Conservation (phyloP, 1,140 invertebrate species). For the Spodoptera frugiperda region DNA sequence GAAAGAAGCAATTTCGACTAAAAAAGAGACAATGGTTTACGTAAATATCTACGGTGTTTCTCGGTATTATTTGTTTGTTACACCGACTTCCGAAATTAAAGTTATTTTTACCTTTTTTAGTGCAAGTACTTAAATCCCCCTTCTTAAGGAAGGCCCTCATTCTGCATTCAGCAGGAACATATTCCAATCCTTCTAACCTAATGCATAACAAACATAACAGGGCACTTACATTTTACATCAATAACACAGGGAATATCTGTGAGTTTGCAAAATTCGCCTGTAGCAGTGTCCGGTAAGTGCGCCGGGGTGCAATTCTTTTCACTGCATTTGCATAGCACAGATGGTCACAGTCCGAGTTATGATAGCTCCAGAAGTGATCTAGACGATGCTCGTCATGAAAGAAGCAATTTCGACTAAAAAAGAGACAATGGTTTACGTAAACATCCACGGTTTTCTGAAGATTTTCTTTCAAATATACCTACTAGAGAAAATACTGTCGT, state of each 20-base stretch:
- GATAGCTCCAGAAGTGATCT: slow-evolving; percentile 61
- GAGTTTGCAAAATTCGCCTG: slow-evolving; percentile 57
- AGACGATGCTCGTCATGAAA: slow-evolving; percentile 62
- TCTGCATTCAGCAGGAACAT: too few relatives aligned
- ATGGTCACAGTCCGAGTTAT: slow-evolving; percentile 71
- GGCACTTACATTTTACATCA: slow-evolving; percentile 61
- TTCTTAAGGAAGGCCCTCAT: too few relatives aligned
- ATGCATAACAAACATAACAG: too few relatives aligned
- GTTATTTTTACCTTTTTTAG: too few relatives aligned
- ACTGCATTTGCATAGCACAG: slow-evolving; percentile 62
- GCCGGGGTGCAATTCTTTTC: slow-evolving; percentile 57
- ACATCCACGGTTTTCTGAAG: too few relatives aligned
- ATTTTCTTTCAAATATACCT: too few relatives aligned
- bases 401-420: slow-evolving; percentile 68
- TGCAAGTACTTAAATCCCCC: too few relatives aligned
- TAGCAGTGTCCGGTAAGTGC: slow-evolving; percentile 59
- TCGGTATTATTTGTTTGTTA: too few relatives aligned
- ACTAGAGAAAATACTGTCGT: not conserved
- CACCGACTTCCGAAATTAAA: too few relatives aligned
- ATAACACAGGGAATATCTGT: slow-evolving; percentile 66
- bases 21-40: not conserved
- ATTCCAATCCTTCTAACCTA: too few relatives aligned
- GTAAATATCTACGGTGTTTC: too few relatives aligned
- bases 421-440: not conserved
- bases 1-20: slow-evolving; percentile 72